Base-by-base conservation (phyloP, 2,113 vertebrate genomes). In the Oncorhynchus kisutch region DNA sequence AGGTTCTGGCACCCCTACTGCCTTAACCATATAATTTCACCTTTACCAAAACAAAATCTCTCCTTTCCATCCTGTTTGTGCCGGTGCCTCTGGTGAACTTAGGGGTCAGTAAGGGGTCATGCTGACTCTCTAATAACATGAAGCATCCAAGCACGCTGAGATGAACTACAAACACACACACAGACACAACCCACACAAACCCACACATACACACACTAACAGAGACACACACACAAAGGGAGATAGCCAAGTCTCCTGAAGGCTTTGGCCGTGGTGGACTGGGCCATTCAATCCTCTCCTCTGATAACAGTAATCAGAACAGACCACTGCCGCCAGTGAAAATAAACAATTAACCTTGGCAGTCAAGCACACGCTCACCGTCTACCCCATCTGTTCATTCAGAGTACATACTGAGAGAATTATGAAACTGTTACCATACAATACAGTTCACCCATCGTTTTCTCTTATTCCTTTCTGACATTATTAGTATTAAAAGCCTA, bases 341-440 rank as follows among this genome's bases (percentile, higher is more conserved):
- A 89, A 91, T 87, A 90, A 90, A 89, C 89, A 89, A 90, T 91
- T 91, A 91, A 90, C 87, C 87, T 90, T 82, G 16, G 80, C 72
- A 88, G 75, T 82, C 84, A 78, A 78, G 82, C 82, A 82, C 73
- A 76, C 78, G 72, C 79, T 11, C 39, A 64, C 20, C 25, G 74
- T 57, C 62, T 70, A 73, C 80, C 73, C 86, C 79, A 90, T 90
- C 80, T 90, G 84, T 82, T 90, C 82, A 79, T 74, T 71, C 48
- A 60, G 39, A 48, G 13, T 20, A 39, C 22, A 67, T 39, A 34
- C 22, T 57, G 22, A 62, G 48, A 65, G 59, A 16, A 54, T 77
- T 25, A 25, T 45, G 39, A 6, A 1, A 8, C 59, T 62, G n/a
- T 62, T 62, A 57, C 18, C 54, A 57, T 11, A 62, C n/a, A 54